A percentile compares a stretch with the other conserved stretches of the same genome.
Evolutionary conservation across 23 tunicate species (phyloP).

Genomic region (Corella eumyota): DNA sequence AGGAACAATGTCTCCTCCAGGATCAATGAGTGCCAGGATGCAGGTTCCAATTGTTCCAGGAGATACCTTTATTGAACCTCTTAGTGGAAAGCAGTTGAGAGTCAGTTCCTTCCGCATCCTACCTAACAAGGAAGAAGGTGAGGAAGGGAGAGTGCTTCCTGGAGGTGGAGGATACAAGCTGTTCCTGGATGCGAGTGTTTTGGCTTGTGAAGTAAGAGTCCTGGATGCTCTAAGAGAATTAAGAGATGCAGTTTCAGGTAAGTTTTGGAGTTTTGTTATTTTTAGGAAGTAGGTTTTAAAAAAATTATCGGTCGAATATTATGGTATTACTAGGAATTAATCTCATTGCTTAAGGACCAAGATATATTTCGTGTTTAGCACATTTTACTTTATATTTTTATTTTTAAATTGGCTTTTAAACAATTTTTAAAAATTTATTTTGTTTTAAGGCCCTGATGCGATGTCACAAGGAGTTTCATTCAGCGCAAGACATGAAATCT

Average conservation of each 20-base stretch:
- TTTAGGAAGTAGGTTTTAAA: not conserved
- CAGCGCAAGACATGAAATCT: slow-evolving; percentile 54
- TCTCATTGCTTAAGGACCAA: too few species aligned
- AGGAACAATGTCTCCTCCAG: slow-evolving; percentile 55
- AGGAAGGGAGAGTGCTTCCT: slow-evolving; percentile 38
- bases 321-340: too few species aligned
- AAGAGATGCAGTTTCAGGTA: slow-evolving; percentile 60
- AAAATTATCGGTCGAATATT: too few species aligned
- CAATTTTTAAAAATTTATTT: too few species aligned
- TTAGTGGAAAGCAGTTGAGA: slow-evolving; percentile 44
- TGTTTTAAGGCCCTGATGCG: too few species aligned
- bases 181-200: slow-evolving; percentile 41
- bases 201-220: slow-evolving; percentile 34
- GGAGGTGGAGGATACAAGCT: slow-evolving; percentile 68
- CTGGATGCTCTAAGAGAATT: slow-evolving; percentile 39
- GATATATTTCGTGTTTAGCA: too few species aligned
- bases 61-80: slow-evolving; percentile 60
- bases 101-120: slow-evolving; percentile 42
- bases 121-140: slow-evolving; percentile 24
- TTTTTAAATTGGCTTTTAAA: too few species aligned
- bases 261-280: not conserved
- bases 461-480: slow-evolving; percentile 86
- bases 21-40: slow-evolving; percentile 24
- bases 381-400: too few species aligned
- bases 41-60: slow-evolving; percentile 61